These are phyloP conservation scores for Aptenodytes patagonicus DNA, from an alignment of 2,113 vertebrate species.

Conservation along the genomic window DNA sequence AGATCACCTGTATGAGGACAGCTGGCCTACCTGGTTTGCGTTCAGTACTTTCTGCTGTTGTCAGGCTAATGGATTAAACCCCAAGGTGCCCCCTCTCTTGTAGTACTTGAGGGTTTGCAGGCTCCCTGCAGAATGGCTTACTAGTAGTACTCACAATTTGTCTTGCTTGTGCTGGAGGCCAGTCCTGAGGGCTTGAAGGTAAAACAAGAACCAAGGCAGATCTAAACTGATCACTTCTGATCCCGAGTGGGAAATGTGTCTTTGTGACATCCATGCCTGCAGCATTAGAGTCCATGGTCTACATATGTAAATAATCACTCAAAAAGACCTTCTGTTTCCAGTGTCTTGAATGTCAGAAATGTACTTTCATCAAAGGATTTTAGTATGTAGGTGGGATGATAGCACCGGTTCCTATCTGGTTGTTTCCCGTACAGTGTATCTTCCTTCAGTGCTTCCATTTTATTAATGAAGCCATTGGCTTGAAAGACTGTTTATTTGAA, in stretches of 20 bases:
- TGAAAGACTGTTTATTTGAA: not conserved
- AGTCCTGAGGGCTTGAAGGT: not conserved
- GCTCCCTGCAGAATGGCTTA: not conserved
- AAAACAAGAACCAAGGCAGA: not conserved
- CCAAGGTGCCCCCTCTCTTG: not conserved
- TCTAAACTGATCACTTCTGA: not conserved
- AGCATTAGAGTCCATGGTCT: not conserved
- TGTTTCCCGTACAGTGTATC: not conserved
- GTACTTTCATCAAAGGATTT: not conserved
- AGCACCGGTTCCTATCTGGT: not conserved
- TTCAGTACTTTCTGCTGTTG: not conserved
- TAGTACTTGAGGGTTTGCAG: not conserved
- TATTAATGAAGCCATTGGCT: not conserved
- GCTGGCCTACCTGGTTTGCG: not conserved
- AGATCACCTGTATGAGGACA: not conserved
- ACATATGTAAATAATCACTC: not conserved
- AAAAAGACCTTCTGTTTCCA: not conserved
- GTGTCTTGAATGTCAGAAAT: not conserved
- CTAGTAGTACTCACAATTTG: not conserved
- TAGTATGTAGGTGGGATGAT: not conserved
- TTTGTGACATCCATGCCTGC: not conserved
- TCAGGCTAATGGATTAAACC: not conserved
- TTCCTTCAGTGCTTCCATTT: not conserved
- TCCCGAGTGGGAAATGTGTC: not conserved
- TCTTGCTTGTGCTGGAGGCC: no score